A percentile compares a stretch with the other conserved stretches of the same genome.
Evolutionary conservation across 2,888 invertebrate species (phyloP).

Genomic region (Hydraecia micacea): DNA sequence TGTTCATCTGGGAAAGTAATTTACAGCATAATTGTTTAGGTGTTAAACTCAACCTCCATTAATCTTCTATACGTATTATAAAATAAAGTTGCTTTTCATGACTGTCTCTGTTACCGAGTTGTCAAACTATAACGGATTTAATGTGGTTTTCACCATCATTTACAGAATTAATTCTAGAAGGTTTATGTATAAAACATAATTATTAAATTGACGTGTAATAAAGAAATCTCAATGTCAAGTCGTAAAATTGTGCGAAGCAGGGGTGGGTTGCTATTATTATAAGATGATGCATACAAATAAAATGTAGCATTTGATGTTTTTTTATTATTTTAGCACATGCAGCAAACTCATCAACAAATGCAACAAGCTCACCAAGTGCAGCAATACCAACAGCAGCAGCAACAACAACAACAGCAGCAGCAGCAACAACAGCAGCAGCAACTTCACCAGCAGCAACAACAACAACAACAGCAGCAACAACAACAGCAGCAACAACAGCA

Average conservation of each 20-base stretch:
- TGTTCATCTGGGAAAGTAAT: neutral
- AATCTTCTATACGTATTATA: neutral
- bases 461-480: constrained; percentile 76
- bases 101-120: neutral
- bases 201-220: neutral
- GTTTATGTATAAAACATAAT: neutral
- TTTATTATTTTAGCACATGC: constrained; percentile 72
- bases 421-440: constrained; percentile 79
- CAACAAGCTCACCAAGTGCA: constrained; percentile 84
- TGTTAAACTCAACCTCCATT: neutral
- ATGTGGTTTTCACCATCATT: neutral
- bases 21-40: constrained; percentile 3
- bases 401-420: constrained; percentile 79
- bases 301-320: neutral
- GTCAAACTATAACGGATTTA: neutral
- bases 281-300: neutral
- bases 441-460: neutral
- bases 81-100: neutral
- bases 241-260: neutral
- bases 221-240: neutral
- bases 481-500: constrained; percentile 78
- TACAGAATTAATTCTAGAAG: neutral
- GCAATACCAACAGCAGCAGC: constrained; percentile 80
- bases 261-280: no score
- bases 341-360: constrained; percentile 79